Evolutionary conservation across 2,797 vertebrate genomes (phyloP), one percentile per base, ranked within the genome.

Genomic region (Thalassophryne amazonica): DNA sequence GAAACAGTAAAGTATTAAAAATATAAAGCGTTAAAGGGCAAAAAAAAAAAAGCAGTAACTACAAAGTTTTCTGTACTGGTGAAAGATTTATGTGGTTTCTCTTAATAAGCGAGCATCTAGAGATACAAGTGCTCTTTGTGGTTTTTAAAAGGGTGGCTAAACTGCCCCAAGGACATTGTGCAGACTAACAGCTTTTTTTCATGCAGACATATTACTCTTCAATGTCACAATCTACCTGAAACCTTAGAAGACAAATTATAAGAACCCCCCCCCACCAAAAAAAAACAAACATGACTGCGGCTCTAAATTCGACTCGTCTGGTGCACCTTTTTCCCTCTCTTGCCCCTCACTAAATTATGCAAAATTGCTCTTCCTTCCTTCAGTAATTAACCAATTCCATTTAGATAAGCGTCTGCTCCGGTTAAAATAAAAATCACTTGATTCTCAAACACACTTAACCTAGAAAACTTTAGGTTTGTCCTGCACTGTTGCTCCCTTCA

Each of bases 401-500:
- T 73, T 54, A 64, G 39, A 47, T n/a, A 13, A 53, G 22, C 1
- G 5, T 24, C 32, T 15, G 16, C 48, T 42, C 69, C n/a, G 22
- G 32, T n/a, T 16, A 58, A 41, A 25, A 40, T 47, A 62, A 62
- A 63, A 66, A 12, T 4, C 15, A 46, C 60, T 60, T 39, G 57
- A 29, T 54, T 54, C 60, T 48, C 47, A 78, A 74, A 61, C 19
- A 42, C 4, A 54, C 39, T 45, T 43, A 47, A 60, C 34, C 22
- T 2, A 34, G 16, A 67, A 55, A 20, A 64, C 57, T 58, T 46
- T 18, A 12, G 16, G 21, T 38, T 28, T 41, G 38, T 41, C 36
- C 29, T 47, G 22, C 11, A 45, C 18, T 15, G 23, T 35, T 3
- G 14, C 22, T 39, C 19, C 55, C 42, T 15, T 7, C 40, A 38